Percentiles rank a stretch among this genome's conserved stretches.
Conservation (phyloP, 2,888 invertebrate genomes). For the Crossocerus cetratus region DNA sequence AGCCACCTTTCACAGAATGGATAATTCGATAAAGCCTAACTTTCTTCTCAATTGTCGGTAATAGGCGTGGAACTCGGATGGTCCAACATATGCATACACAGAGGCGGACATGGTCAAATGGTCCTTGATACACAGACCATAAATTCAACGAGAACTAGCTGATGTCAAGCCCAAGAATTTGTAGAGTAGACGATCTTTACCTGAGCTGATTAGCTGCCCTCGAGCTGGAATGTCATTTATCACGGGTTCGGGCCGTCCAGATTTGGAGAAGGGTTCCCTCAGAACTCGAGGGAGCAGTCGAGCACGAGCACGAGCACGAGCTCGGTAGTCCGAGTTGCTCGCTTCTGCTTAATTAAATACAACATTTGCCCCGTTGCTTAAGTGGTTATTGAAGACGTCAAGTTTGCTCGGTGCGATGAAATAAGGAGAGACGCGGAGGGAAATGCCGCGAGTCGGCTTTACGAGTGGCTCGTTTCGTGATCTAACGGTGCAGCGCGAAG, state of each 20-base stretch:
- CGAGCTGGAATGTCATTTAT: conserved; percentile 60
- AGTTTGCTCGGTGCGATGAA: neutral
- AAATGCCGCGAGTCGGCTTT: no score
- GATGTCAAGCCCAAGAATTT: conserved; percentile 36
- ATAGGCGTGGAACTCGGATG: no score
- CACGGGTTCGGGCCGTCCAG: conserved; percentile 30
- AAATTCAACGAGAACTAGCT: conserved; percentile 39
- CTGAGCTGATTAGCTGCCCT: conserved; percentile 55
- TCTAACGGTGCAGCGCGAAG: neutral
- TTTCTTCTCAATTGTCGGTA: no score
- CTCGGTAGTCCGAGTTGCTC: no score
- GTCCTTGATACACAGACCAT: conserved; percentile 14
- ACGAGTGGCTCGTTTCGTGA: neutral
- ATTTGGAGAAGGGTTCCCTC: conserved; percentile 1
- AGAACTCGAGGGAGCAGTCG: no score
- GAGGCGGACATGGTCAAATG: conserved; percentile 13
- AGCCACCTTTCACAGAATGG: no score
- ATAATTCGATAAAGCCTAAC: neutral
- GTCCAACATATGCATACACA: no score
- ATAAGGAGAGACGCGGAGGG: neutral
- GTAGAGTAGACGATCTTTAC: conserved; percentile 32
- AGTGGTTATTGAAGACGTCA: no score
- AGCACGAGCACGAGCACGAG: no score
- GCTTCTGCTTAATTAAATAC: neutral
- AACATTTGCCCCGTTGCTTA: neutral